Conservation (phyloP, 2,888 invertebrate species). For the Dolomedes plantarius region DNA sequence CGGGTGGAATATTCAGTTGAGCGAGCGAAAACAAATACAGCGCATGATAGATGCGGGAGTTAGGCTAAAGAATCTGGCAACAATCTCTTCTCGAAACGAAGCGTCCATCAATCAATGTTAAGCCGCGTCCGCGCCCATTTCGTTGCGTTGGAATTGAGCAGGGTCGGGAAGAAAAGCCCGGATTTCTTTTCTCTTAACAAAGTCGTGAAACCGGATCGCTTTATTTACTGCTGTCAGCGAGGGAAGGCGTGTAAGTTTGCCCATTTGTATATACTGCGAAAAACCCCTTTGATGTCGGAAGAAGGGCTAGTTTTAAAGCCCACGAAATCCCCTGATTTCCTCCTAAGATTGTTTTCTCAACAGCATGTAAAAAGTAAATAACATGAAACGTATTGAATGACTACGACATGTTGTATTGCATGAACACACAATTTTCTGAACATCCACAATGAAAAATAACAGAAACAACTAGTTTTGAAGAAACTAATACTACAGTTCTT, state of each 20-base stretch:
- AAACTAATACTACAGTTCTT: no score
- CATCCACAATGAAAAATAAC: no score
- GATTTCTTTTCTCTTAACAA: constrained; percentile 10
- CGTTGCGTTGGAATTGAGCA: neutral
- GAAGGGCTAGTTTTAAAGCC: no score
- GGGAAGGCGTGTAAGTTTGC: neutral
- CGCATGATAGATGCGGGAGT: constrained; percentile 56
- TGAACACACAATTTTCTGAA: no score
- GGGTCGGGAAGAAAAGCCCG: constrained; percentile 19
- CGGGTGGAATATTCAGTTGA: constrained; percentile 3
- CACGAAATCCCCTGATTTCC: no score
- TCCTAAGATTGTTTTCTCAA: no score
- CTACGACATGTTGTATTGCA: no score
- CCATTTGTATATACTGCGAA: neutral
- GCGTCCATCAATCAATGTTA: constrained; percentile 60
- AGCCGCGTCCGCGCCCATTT: constrained; percentile 44
- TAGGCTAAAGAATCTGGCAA: constrained; percentile 49
- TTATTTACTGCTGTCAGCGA: constrained; percentile 12
- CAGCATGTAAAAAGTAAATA: no score
- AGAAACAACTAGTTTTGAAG: no score
- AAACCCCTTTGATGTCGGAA: no score
- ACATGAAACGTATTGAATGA: no score
- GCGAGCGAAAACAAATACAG: constrained; percentile 46
- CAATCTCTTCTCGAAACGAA: constrained; percentile 20
- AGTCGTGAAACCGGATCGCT: constrained; percentile 5